Base-by-base conservation (phyloP, 1,140 invertebrate genomes). In the Drosophila pallidifrons region DNA sequence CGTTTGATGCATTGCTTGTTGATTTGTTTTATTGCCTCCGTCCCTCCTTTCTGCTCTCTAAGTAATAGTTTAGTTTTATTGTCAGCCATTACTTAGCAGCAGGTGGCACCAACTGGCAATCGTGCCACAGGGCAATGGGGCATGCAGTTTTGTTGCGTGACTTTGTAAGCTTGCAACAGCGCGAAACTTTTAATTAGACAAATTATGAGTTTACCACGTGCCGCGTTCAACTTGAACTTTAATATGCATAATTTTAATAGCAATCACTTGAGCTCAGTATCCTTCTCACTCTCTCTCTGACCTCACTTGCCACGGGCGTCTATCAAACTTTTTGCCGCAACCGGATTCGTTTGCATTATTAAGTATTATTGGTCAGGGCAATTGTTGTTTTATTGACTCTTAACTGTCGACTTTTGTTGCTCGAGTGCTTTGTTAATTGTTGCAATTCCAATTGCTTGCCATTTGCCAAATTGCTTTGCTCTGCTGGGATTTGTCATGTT, bases 101-200 rank as follows among this genome's bases (percentile, higher is more conserved):
- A 68, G 64, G 45, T 59, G 45, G 63, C 63, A 32, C 20, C 20
- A 3, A 25, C 20, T 0, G 20, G 20, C 35, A 38, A 38, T 10
- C 10, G 35, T 10, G 10, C 35, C 1, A 41, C 3, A 20, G n/a
- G 60, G 60, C 28, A 66, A n/a, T 51, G 8, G 30, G 16, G 61
- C 69, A 58, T 8, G 64, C 66, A 61, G 20, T 11, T 25, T 15
- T 11, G 52, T 45, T 45, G 51, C 45, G 57, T 72, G 79, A 74
- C 79, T 79, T 57, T 70, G 77, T 45, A 59, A 30, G 73, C 57
- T 75, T 59, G 28, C 30, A 72, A 52, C 64, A n/a, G 64, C 61
- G 66, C 47, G 28, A 57, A 83, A 85, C 60, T 83, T 83, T 83
- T 85, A 83, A 83, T 86, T 81, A 85, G 77, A 77, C 68, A 85